Evolutionary conservation across 2,888 invertebrate genomes (phyloP), one percentile per base, ranked within the genome.

Genomic region (Andricus curvator): DNA sequence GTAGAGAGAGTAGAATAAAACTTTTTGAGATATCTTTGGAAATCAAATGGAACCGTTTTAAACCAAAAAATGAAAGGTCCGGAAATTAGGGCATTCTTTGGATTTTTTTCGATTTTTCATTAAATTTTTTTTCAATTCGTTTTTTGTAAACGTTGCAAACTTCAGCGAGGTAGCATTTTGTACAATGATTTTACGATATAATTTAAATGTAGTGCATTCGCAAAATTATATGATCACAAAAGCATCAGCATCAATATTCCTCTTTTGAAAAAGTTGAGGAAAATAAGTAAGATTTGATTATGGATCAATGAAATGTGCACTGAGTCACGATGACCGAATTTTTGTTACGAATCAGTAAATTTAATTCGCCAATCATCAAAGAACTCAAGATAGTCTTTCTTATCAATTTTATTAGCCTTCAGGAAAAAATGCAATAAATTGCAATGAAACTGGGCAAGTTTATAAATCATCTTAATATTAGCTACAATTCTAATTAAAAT

Each of bases 301-400:
- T 20, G 3, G n/a, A n/a, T 56, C 11, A 56, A 56, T 56, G 56
- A n/a, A 56, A n/a, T 56, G 1, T 56, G 56, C 5, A 56, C n/a
- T 56, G n/a, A 56, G 56, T 56, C 56, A 56, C n/a, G n/a, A n/a
- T n/a, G 56, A 56, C 56, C 56, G 56, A 56, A 56, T 56, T 56
- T 11, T n/a, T 56, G 8, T n/a, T 56, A 11, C n/a, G n/a, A 56
- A 56, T 56, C 56, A 56, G 17, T 56, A n/a, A 56, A 20, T 48
- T 48, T 17, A n/a, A n/a, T n/a, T 56, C 3, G 2, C 9, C 3
- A 11, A 56, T 56, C 56, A n/a, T 56, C 1, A 56, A 56, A 56
- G 9, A 56, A 56, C n/a, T n/a, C 56, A 56, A 56, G 56, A 11
- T 56, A n/a, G 17, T 51, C 5, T 56, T 56, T n/a, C 56, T 56